Percentiles rank a stretch among this genome's conserved stretches.
Conservation (phyloP, 2,113 vertebrate genomes). For the Phoenicopterus ruber region DNA sequence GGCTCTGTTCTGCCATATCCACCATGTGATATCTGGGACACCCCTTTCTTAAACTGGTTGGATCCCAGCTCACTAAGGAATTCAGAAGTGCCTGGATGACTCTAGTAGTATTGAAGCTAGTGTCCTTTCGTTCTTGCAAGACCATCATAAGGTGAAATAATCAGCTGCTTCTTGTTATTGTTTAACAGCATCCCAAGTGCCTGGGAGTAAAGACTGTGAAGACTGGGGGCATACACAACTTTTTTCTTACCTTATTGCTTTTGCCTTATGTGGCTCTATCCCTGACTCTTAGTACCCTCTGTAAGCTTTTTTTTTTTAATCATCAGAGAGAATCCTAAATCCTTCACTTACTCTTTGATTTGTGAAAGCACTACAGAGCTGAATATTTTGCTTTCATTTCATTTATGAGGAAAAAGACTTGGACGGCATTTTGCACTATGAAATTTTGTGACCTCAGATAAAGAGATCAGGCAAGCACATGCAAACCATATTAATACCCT, state of each 20-base stretch:
- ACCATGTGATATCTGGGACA: background rate
- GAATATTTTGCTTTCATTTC: slow-evolving; percentile 4
- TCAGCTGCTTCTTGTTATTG: background rate
- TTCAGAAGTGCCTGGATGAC: background rate
- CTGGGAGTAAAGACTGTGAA: background rate
- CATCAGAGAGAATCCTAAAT: background rate
- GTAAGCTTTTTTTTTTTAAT: background rate
- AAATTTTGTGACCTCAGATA: background rate
- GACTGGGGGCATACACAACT: background rate
- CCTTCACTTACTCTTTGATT: background rate
- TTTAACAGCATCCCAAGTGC: background rate
- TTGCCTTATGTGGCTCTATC: background rate
- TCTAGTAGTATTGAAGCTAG: background rate
- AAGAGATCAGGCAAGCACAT: background rate
- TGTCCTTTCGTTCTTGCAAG: background rate
- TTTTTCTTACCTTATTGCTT: background rate
- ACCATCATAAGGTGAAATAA: background rate
- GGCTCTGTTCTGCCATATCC: background rate
- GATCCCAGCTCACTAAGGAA: background rate
- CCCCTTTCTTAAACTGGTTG: background rate
- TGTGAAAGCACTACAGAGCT: background rate
- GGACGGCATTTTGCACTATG: background rate
- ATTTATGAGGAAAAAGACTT: slow-evolving; percentile 14
- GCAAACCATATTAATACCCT: background rate
- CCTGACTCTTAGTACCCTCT: background rate